Base-by-base conservation (phyloP, 2,113 vertebrate genomes). In the Corydoras maculifer region DNA sequence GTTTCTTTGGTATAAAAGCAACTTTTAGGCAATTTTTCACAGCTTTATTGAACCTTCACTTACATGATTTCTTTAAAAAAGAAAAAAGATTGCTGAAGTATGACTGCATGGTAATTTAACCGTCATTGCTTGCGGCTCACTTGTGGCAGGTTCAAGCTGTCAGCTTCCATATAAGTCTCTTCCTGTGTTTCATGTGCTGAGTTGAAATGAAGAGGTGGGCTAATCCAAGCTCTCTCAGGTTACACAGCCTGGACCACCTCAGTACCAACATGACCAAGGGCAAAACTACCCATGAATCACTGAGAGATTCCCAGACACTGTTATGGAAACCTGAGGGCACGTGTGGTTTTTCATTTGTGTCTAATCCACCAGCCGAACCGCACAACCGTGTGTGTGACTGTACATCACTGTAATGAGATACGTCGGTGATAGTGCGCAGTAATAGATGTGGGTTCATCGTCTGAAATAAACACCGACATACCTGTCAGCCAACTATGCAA, bases 401-500 rank as follows among this genome's bases (percentile, higher is more conserved):
- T 68, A 69, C 72, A 72, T 58, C 57, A 54, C 63, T 76, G 69
- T 73, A 74, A 81, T 75, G 43, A 58, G 32, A 75, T 63, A 68
- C 6, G 78, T 30, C 60, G 69, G 65, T 54, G 70, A 69, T 70
- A 80, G 81, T 81, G 75, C 78, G 60, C 70, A 79, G 78, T 80
- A 84, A 85, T 79, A 86, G 85, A 83, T 84, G 83, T 79, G 81
- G 84, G 81, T 85, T 82, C 85, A 86, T 87, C 80, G 84, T 82
- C 75, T 85, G 81, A 86, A 87, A 90, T 85, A 77, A 86, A 86
- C 66, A 74, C 69, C 58, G 71, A 76, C 71, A 68, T 79, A 60
- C 75, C 82, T 80, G 75, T 66, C 68, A 78, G 82, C 81, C 79
- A 80, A 59, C 58, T 35, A 60, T 69, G 71, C 78, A 75, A 49